Conservation (phyloP, 53 echinoderm and acorn worm genomes). For the Holothuria leucospilota region DNA sequence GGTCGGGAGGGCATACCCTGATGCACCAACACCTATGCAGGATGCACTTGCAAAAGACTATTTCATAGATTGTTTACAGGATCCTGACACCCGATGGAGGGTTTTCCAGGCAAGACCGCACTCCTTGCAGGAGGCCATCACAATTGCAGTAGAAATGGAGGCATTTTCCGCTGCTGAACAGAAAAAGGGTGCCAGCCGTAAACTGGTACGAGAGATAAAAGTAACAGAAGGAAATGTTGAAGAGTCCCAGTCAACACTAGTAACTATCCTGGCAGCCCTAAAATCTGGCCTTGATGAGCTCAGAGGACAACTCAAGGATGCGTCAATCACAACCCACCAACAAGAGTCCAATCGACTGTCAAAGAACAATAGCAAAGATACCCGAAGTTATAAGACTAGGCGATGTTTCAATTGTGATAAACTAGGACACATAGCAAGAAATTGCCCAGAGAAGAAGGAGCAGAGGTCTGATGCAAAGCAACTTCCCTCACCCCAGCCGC, state of each 20-base stretch:
- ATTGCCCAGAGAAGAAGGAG: neutral
- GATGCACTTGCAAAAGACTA: too few relatives aligned
- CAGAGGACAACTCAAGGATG: neutral
- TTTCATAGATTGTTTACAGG: too few relatives aligned
- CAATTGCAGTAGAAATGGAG: neutral
- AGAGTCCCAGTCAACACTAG: neutral
- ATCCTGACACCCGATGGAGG: too few relatives aligned
- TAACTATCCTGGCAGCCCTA: conserved; percentile 3
- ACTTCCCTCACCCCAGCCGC: neutral
- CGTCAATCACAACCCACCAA: neutral
- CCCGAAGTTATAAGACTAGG: neutral
- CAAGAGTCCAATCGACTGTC: neutral
- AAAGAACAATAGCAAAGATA: neutral
- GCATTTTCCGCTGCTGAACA: neutral
- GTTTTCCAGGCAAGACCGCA: too few relatives aligned
- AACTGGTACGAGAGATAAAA: too few relatives aligned
- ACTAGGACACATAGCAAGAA: neutral
- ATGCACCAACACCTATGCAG: neutral
- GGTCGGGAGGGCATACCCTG: too few relatives aligned
- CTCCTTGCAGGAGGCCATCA: neutral
- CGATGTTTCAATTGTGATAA: neutral
- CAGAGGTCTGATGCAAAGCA: neutral
- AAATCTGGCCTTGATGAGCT: conserved; percentile 5
- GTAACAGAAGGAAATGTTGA: too few relatives aligned
- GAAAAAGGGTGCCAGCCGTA: neutral